Evolutionary conservation across 2,113 vertebrate genomes (phyloP), one percentile per base, ranked within the genome.

Genomic region (Sorex araneus): DNA sequence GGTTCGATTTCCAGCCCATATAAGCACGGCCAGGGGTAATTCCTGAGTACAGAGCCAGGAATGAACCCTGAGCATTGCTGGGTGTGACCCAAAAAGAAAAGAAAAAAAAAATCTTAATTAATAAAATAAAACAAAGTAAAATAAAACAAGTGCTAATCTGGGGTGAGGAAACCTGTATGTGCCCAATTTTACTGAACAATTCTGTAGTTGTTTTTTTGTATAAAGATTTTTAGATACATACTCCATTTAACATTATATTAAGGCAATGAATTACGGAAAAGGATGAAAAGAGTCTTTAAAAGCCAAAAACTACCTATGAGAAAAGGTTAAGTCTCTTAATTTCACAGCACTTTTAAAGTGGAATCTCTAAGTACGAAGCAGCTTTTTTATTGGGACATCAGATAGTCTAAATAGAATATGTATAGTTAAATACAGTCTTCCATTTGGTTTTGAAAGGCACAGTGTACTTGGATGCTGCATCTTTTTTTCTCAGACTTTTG

Each of bases 331-430:
- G 54, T 54, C 54, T 54, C 54, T 54, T 54, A 87, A 27, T 82
- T 82, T 63, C 75, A 82, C 27, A 79, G 47, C 12, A 87, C 75
- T 16, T 43, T 93, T 64, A 77, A 90, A 87, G 87, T 47, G 10
- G 57, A 60, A 60, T 60, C 21, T 60, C 6, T 60, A 60, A 60
- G 57, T 21, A 32, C 85, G 12, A 66, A 6, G 19, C 64, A 23
- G 8, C 13, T 92, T 70, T 74, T 78, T 93, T 89, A 79, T 0
- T 90, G 25, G 70, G 19, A 16, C 82, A 82, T 66, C 60, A 80
- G 64, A 57, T 63, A 77, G 32, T 71, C 86, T 4, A 67, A 47
- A 86, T 3, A 70, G 19, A 75, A 80, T 83, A 90, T n/a, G 12
- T 12, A 67, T 86, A 15, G 34, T 23, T 71, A 84, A 87, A 79